Base-by-base conservation (phyloP, 2,888 invertebrate species). In the Drosophila testacea region DNA sequence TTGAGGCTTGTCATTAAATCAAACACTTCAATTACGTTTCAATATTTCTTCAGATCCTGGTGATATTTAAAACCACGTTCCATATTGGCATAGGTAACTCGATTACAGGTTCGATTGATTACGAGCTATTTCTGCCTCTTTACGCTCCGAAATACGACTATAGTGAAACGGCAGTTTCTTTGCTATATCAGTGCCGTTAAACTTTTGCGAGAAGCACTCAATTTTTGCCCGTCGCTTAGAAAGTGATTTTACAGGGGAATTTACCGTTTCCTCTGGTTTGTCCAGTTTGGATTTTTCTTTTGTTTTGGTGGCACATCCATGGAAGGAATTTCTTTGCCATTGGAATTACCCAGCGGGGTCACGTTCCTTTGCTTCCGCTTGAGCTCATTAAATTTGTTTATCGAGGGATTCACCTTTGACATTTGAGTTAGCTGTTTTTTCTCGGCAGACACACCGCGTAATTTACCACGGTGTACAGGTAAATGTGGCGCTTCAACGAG, bases 271-370 rank as follows among this genome's bases (percentile, higher is more conserved):
- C 5, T 52, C 36, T 1, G 10, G 4, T 0, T 28, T 54, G 2
- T 76, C 48, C 0, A 65, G 10, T 47, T 79, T 90, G 4, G 65
- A 30, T 10, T 62, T 50, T 28, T 89, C n/a, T n/a, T 86, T 0
- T 54, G 0, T 4, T 42, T 36, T 16, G 77, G 66, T 1, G 27
- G 38, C 22, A 74, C 30, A 0, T 59, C 68, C 81, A 93, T 92
- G 22, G 92, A 92, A 48, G 95, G 91, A 82, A 94, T 94, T 41
- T 94, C 94, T 0, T 94, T 94, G 34, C 95, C 93, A 76, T 94
- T 94, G 34, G 93, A 92, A 27, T 91, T 95, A 90, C 94, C 94
- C 0, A 93, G 93, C 52, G 88, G 90, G 0, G 89, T 83, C 6
- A 85, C 81, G 16, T 68, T 87, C 0, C 74, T 46, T 5, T 36